A percentile compares a stretch with the other conserved stretches of the same genome.
Evolutionary conservation across 1,140 invertebrate species (phyloP).

Genomic region (Drosophila sucinea): DNA sequence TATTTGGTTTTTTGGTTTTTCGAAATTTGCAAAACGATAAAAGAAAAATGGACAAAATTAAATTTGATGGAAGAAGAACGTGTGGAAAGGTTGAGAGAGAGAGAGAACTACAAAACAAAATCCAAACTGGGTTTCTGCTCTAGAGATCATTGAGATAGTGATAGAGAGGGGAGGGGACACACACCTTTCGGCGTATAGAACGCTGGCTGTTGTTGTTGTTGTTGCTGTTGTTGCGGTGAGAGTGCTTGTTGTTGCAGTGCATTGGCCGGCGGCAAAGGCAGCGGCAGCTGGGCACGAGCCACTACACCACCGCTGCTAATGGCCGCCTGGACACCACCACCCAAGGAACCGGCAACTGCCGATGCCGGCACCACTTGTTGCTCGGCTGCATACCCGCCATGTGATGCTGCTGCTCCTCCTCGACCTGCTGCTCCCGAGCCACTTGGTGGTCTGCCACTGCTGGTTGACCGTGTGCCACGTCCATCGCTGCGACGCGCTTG

Average conservation of each 20-base stretch:
- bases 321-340: constrained; percentile 76
- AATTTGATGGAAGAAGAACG: constrained; percentile 31
- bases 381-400: constrained; percentile 72
- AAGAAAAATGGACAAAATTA: constrained; percentile 58
- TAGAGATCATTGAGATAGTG: constrained; percentile 12
- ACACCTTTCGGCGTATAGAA: constrained; percentile 90
- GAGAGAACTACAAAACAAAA: constrained; percentile 39
- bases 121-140: constrained; percentile 32
- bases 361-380: constrained; percentile 35
- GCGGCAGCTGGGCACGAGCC: constrained; percentile 75
- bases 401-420: constrained; percentile 83
- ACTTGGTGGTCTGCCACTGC: constrained; percentile 84
- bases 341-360: constrained; percentile 76
- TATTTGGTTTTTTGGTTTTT: constrained; percentile 10
- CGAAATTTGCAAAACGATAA: constrained; percentile 35
- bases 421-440: constrained; percentile 27
- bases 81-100: constrained; percentile 16
- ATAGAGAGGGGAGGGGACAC: constrained; percentile 30
- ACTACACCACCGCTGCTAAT: constrained; percentile 73
- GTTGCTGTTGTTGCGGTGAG: constrained; percentile 61
- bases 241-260: constrained; percentile 55
- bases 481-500: constrained; percentile 74
- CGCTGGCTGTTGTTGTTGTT: constrained; percentile 68
- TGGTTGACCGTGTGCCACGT: constrained; percentile 60
- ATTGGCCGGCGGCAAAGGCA: constrained; percentile 75